Evolutionary conservation across 2,797 vertebrate species (phyloP).

Genomic region (Onychomys leucogaster): DNA sequence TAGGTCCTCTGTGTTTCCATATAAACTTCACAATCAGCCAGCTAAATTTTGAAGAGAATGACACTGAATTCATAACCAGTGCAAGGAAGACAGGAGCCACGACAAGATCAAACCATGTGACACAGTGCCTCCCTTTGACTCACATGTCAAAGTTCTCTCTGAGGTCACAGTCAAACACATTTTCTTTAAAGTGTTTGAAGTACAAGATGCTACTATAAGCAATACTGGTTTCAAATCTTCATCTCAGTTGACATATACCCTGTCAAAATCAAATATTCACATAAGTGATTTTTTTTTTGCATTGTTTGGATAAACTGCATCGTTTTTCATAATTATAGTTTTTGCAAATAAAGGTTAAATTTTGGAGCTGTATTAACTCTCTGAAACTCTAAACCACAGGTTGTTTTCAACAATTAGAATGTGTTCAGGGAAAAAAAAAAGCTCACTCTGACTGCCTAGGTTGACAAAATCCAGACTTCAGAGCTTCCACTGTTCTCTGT

Average conservation of each 20-base stretch:
- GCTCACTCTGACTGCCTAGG: neutral
- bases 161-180: neutral
- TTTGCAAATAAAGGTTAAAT: constrained; percentile 43
- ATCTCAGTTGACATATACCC: neutral
- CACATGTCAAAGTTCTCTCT: neutral
- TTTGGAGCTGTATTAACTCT: neutral
- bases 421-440: neutral
- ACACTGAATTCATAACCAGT: neutral
- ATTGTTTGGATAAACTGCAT: neutral
- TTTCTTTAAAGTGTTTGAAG: neutral
- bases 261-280: constrained; percentile 2
- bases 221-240: neutral
- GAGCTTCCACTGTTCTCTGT: neutral
- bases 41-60: neutral
- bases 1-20: constrained; percentile 25
- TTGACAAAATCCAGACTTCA: neutral
- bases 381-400: constrained; percentile 3
- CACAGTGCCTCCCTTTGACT: neutral
- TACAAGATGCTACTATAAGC: neutral
- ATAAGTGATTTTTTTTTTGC: neutral
- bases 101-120: neutral
- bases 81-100: neutral
- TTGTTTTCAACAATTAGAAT: neutral
- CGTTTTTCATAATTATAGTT: neutral
- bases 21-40: neutral